These are phyloP conservation scores for Anthrax anthrax DNA, from an alignment of 2,888 invertebrate genomes.

Conservation along the genomic window DNA sequence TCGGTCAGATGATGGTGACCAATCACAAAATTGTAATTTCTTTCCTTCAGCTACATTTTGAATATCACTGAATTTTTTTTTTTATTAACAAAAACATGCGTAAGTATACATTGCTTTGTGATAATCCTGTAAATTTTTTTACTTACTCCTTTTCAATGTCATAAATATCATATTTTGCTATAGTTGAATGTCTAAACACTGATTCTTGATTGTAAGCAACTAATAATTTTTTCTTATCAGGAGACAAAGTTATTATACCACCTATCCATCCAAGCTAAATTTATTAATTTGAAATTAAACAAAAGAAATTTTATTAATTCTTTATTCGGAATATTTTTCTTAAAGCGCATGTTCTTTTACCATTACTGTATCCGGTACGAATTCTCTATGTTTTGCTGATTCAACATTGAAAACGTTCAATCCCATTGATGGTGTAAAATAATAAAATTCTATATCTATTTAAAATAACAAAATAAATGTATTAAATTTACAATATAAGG, in stretches of 20 bases:
- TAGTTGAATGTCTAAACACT: slow-evolving; percentile 47
- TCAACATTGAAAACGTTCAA: not conserved
- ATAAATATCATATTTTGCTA: slow-evolving; percentile 47
- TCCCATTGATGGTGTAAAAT: not conserved
- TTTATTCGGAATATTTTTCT: too few relatives aligned
- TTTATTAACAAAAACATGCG: too few relatives aligned
- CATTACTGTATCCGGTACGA: not conserved
- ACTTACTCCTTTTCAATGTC: slow-evolving; percentile 42
- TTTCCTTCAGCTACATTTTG: slow-evolving; percentile 38
- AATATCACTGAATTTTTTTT: slow-evolving; percentile 36
- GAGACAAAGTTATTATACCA: slow-evolving; percentile 27
- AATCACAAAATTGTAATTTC: slow-evolving; percentile 47
- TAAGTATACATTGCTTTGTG: too few relatives aligned
- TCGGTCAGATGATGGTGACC: slow-evolving; percentile 39
- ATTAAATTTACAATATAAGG: not conserved
- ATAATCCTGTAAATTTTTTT: too few relatives aligned
- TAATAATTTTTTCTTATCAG: slow-evolving; percentile 26
- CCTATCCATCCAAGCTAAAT: not conserved
- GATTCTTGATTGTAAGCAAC: slow-evolving; percentile 25
- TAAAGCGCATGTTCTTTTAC: too few relatives aligned
- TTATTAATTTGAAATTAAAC: too few relatives aligned
- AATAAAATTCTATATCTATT: not conserved
- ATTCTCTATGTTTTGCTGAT: not conserved
- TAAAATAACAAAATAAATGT: not conserved
- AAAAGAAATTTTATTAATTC: too few relatives aligned